These are phyloP conservation scores for Leucoraja erinaceus DNA, from an alignment of 2,113 vertebrate genomes.

Conservation along the genomic window DNA sequence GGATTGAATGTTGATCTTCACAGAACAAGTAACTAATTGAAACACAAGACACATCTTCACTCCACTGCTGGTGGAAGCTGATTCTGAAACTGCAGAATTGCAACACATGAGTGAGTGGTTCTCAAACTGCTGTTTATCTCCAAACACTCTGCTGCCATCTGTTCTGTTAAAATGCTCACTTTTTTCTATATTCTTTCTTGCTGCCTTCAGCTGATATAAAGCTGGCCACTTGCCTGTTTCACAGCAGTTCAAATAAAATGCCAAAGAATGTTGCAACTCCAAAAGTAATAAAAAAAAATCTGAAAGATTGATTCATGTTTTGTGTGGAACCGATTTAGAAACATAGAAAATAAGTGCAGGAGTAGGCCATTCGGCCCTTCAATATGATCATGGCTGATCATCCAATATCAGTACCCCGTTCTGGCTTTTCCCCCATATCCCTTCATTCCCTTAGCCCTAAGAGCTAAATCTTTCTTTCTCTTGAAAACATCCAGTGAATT, in stretches of 20 bases:
- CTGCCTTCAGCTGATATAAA: not conserved
- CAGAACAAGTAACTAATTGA: constrained; percentile 19
- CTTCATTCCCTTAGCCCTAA: too few relatives aligned
- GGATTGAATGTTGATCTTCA: not conserved
- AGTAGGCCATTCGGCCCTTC: too few relatives aligned
- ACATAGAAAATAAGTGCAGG: too few relatives aligned
- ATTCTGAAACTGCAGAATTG: not conserved
- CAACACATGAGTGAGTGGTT: not conserved
- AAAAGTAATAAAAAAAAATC: not conserved
- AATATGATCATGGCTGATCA: too few relatives aligned
- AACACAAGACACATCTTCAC: not conserved
- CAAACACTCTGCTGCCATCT: not conserved
- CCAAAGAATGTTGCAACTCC: not conserved
- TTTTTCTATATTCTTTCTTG: not conserved
- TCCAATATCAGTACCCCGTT: too few relatives aligned
- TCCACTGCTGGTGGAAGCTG: not conserved
- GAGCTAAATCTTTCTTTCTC: too few relatives aligned
- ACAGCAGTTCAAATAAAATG: not conserved
- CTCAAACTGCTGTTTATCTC: not conserved
- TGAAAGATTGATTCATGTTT: not conserved
- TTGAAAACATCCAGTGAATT: too few relatives aligned
- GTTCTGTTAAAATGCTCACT: not conserved
- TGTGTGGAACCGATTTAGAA: not conserved
- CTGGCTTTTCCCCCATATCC: too few relatives aligned
- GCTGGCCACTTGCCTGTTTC: not conserved